Evolutionary conservation across 2,797 vertebrate genomes (phyloP).

Genomic region (Halcyon badia): DNA sequence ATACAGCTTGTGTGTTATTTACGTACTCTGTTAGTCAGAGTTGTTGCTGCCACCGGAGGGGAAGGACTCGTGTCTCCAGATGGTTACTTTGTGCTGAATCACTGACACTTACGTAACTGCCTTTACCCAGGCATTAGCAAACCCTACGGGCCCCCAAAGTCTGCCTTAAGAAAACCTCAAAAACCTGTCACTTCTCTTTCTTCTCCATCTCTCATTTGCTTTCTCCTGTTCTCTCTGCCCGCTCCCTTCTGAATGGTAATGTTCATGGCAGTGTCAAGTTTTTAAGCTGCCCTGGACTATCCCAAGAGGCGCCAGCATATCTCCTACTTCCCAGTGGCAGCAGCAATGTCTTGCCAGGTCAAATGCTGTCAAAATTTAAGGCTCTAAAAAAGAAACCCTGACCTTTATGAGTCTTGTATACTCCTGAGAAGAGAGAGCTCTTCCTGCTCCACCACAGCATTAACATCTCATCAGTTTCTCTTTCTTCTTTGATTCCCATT

Average conservation of each 20-base stretch:
- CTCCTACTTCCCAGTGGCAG: neutral
- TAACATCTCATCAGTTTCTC: neutral
- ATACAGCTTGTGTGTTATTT: neutral
- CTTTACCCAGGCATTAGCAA: neutral
- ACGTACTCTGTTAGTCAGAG: neutral
- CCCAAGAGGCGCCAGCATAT: neutral
- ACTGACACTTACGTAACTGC: neutral
- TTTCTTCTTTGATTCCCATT: neutral
- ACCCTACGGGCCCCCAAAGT: fast-evolving
- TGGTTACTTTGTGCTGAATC: constrained; percentile 15
- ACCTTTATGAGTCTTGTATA: neutral
- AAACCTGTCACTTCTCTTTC: neutral
- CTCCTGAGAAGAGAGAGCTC: neutral
- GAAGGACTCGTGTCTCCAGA: neutral
- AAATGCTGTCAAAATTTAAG: neutral
- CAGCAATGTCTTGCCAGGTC: neutral
- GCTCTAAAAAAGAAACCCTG: neutral
- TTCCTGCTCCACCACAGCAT: fast-evolving
- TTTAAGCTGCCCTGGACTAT: neutral
- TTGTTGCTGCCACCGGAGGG: neutral
- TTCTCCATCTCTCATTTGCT: neutral
- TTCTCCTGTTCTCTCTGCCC: neutral
- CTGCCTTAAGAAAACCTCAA: neutral
- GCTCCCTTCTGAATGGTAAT: neutral
- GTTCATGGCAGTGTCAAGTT: neutral